Evolutionary conservation across 2,888 invertebrate species (phyloP), one percentile per base, ranked within the genome.

Genomic region (Plebejus anna): DNA sequence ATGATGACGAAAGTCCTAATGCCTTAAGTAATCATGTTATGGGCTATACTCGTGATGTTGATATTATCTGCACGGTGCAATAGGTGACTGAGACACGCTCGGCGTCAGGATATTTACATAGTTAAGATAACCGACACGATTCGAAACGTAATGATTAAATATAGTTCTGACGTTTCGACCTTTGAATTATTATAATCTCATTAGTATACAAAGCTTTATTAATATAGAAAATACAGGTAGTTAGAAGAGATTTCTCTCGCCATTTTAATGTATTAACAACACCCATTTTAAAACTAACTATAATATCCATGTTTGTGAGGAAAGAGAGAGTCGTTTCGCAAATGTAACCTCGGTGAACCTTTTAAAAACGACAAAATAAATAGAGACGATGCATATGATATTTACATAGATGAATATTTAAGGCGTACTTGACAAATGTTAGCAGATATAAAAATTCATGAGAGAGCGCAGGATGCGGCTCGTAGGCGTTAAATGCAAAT

Each of bases 401-500:
- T 73, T 73, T 28, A 32, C 73, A 73, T 73, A 55, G 55, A 73
- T 73, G 55, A 73, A 73, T 73, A 55, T 73, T 73, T 32, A 73
- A 28, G 47, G 47, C 11, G 28, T 55, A 73, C 55, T 73, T 73
- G 73, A 73, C 73, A 73, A 73, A 73, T 73, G 73, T 73, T 55
- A 51, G 73, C 32, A 66, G 66, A 66, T 66, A 73, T 73, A 86
- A 86, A 89, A 90, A 90, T 88, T 87, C 84, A 85, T 86, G 87
- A 85, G 84, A 75, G 80, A 81, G 80, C 77, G 80, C 81, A 79
- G 82, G 79, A 81, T 80, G 79, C 81, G 81, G 80, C 79, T 78
- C 85, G 90, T 88, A 89, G 89, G 91, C 86, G 90, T 88, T 86
- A 89, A 90, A 93, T 92, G 91, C 88, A 92, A 93, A 92, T 91